Evolutionary conservation across 2,797 vertebrate species (phyloP).

Genomic region (Sylvia borin): DNA sequence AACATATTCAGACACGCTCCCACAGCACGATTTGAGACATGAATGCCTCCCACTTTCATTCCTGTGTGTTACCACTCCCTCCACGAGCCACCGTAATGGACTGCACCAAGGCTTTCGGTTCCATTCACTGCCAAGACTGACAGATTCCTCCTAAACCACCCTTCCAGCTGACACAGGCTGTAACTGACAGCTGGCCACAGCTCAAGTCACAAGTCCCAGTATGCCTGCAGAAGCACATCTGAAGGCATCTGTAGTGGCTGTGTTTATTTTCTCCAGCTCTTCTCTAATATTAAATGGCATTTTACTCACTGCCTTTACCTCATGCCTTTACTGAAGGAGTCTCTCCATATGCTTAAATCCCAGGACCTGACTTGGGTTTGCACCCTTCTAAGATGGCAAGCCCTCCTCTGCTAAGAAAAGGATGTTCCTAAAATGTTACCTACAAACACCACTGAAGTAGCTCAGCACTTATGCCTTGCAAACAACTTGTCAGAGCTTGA

Average conservation of each 20-base stretch:
- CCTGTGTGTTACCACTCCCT: conserved; percentile 41
- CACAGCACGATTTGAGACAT: background rate
- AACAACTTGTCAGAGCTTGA: background rate
- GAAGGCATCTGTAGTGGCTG: background rate
- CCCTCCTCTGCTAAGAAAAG: background rate
- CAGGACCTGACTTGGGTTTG: background rate
- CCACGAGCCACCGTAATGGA: background rate
- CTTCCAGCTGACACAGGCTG: conserved; percentile 2
- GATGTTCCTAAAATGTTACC: background rate
- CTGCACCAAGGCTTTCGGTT: background rate
- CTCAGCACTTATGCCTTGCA: background rate
- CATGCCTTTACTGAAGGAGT: background rate
- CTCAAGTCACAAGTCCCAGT: background rate
- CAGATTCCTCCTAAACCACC: background rate
- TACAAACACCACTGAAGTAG: background rate
- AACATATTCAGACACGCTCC: conserved; percentile 27
- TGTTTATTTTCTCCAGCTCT: background rate
- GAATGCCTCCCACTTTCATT: conserved; percentile 58
- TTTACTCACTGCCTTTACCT: background rate
- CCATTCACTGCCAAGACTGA: background rate
- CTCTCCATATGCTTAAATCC: background rate
- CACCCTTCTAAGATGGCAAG: background rate
- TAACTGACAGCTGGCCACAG: background rate
- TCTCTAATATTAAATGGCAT: background rate
- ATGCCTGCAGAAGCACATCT: background rate